A percentile compares a stretch with the other conserved stretches of the same genome.
phyloP scores from a whole-genome alignment of 2,113 vertebrate genomes.

The human (Homo sapiens) region GRCh38 chrX:138247501-138248000 shows the following conservation, averaged over 20 bases:
- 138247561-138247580: neutral
- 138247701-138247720: neutral
- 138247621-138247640: neutral
- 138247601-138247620: neutral
- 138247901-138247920: neutral
- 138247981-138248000: neutral
- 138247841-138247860: neutral
- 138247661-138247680: neutral
- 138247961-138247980: neutral
- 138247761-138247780: neutral
- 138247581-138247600: neutral
- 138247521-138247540: neutral
- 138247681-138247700: neutral
- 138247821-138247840: neutral
- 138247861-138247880: neutral
- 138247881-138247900: neutral
- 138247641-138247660: neutral
- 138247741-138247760: neutral
- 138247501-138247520: conserved; percentile 12
- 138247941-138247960: neutral
- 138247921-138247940: neutral
- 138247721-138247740: neutral
- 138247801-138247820: neutral
- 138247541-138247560: neutral
- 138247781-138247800: neutral